These are phyloP conservation scores for Disparrhopalites patrizii DNA, from an alignment of 2,888 invertebrate species.

Conservation along the genomic window DNA sequence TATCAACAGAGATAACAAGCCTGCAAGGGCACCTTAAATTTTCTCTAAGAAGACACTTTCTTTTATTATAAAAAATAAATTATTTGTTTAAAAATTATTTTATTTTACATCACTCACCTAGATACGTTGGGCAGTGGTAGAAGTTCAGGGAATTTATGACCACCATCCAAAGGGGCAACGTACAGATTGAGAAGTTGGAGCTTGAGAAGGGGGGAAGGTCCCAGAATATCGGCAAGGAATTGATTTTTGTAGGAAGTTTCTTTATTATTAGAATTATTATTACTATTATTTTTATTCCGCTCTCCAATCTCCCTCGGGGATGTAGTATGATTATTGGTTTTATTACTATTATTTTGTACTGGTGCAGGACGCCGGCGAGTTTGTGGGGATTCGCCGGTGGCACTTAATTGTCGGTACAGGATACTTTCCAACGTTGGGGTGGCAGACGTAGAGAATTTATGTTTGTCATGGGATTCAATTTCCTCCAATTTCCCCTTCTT, in stretches of 20 bases:
- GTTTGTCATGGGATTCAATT: too few species aligned
- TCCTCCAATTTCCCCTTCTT: too few species aligned
- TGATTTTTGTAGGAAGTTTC: constrained; percentile 1
- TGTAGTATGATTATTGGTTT: background rate
- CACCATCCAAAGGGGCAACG: constrained; percentile 19
- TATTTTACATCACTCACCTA: constrained; percentile 24
- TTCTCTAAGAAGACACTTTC: too few species aligned
- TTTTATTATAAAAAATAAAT: too few species aligned
- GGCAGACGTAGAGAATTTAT: too few species aligned
- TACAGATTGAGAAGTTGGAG: constrained; percentile 18
- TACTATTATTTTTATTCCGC: background rate
- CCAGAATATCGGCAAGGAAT: constrained; percentile 9
- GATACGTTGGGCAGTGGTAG: constrained; percentile 10
- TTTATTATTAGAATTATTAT: background rate
- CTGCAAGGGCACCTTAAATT: too few species aligned
- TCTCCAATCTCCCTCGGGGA: background rate
- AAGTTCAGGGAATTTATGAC: constrained; percentile 7
- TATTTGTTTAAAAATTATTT: too few species aligned
- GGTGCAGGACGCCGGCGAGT: background rate
- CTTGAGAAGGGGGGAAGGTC: constrained; percentile 15
- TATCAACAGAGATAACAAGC: too few species aligned
- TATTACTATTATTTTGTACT: background rate
- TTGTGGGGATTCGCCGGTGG: background rate
- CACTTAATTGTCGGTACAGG: background rate
- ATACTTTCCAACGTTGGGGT: background rate